phyloP scores from a whole-genome alignment of 2,113 vertebrate species.

The Narcine bancroftii region DNA sequence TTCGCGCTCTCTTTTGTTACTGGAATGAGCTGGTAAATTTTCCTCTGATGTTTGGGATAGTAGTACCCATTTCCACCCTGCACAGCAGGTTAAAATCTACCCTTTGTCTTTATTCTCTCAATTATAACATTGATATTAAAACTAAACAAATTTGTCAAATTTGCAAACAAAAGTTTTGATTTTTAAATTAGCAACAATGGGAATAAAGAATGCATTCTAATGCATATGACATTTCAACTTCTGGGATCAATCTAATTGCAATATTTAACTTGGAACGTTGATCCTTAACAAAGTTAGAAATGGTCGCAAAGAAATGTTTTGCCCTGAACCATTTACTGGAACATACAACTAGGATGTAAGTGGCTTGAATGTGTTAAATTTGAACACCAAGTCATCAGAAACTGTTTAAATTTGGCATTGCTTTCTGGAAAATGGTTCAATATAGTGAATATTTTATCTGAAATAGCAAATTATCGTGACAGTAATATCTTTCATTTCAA shows the following conservation, averaged over 20 bases:
- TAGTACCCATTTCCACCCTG: too few relatives aligned
- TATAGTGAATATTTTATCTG: neutral
- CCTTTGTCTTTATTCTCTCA: neutral
- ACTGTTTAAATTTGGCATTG: neutral
- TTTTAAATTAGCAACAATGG: neutral
- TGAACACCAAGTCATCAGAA: neutral
- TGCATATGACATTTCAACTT: neutral
- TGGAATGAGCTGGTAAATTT: too few relatives aligned
- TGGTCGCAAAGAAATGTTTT: neutral
- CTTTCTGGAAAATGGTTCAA: neutral
- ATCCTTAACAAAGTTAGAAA: neutral
- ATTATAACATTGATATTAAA: neutral
- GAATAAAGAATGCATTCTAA: neutral
- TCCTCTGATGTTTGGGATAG: too few relatives aligned
- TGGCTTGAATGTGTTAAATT: neutral
- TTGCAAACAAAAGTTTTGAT: neutral
- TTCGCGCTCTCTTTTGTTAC: too few relatives aligned
- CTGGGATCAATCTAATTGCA: neutral
- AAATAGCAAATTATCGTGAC: neutral
- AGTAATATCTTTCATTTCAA: neutral
- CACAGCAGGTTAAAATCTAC: too few relatives aligned
- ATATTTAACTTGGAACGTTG: neutral
- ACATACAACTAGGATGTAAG: too few relatives aligned
- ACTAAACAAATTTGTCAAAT: neutral
- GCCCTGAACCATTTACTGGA: neutral